Percentiles rank a stretch among this genome's conserved stretches.
phyloP scores from a whole-genome alignment of 2,113 vertebrate species.

The Serinus canaria region DNA sequence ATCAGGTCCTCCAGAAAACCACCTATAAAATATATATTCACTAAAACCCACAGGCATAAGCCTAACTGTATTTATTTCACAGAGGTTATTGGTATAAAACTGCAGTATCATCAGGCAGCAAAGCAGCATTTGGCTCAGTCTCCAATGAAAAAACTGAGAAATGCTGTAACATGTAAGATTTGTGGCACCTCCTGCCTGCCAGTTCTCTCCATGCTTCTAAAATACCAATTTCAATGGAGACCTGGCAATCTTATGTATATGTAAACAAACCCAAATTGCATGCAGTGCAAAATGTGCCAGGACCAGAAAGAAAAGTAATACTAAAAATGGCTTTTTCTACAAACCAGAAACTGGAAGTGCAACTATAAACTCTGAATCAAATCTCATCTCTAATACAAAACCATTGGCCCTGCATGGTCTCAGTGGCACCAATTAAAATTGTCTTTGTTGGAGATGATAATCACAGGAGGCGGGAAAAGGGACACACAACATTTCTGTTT shows the following conservation, averaged over 20 bases:
- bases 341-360: background rate
- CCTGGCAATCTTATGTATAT: background rate
- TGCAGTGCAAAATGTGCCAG: background rate
- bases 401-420: background rate
- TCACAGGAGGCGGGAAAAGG: background rate
- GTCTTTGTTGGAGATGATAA: background rate
- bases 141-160: background rate
- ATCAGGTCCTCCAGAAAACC: background rate
- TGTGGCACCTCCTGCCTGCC: background rate
- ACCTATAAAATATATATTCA: background rate
- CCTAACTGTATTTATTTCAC: background rate
- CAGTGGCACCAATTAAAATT: background rate
- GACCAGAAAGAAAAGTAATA: background rate
- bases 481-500: background rate
- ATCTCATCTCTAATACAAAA: background rate
- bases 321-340: background rate
- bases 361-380: background rate
- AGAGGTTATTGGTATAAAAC: background rate
- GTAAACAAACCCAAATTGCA: background rate
- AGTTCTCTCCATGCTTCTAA: slow-evolving; percentile 15
- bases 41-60: background rate
- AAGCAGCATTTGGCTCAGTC: background rate
- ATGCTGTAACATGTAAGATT: background rate
- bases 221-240: background rate
- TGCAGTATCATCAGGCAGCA: background rate